Evolutionary conservation across 2,888 invertebrate genomes (phyloP).

Genomic region (Dicyrtomina minuta): DNA sequence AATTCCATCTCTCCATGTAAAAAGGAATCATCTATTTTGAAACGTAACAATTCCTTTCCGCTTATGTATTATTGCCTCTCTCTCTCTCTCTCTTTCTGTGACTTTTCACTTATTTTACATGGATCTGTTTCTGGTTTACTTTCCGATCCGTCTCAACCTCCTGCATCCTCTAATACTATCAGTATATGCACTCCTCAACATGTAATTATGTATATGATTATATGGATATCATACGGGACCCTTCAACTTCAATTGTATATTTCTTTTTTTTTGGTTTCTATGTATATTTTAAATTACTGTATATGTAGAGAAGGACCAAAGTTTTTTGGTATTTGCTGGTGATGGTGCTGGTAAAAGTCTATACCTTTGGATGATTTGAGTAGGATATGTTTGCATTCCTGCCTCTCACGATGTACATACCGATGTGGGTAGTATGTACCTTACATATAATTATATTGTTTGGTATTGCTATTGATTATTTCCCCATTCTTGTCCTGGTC

Average conservation of each 20-base stretch:
- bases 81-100: background rate
- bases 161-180: background rate
- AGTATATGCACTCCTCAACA: background rate
- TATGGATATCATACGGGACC: conserved; percentile 1
- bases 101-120: background rate
- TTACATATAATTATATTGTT: too few relatives aligned
- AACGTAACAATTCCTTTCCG: background rate
- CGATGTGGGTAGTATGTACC: too few relatives aligned
- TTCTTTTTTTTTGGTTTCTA: conserved; percentile 13
- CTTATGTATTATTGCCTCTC: conserved; percentile 4
- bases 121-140: conserved; percentile 4
- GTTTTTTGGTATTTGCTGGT: background rate
- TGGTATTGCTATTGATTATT: too few relatives aligned
- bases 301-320: background rate
- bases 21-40: background rate
- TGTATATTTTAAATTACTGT: conserved; percentile 13
- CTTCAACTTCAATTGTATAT: conserved; percentile 21
- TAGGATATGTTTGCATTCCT: too few relatives aligned
- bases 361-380: too few relatives aligned
- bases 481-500: too few relatives aligned
- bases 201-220: conserved; percentile 2
- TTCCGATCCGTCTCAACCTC: background rate
- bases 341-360: too few relatives aligned
- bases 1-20: conserved; percentile 10
- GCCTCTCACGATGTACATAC: too few relatives aligned